Evolutionary conservation across 2,888 invertebrate genomes (phyloP), one percentile per base, ranked within the genome.

Genomic region (Diploptera punctata): DNA sequence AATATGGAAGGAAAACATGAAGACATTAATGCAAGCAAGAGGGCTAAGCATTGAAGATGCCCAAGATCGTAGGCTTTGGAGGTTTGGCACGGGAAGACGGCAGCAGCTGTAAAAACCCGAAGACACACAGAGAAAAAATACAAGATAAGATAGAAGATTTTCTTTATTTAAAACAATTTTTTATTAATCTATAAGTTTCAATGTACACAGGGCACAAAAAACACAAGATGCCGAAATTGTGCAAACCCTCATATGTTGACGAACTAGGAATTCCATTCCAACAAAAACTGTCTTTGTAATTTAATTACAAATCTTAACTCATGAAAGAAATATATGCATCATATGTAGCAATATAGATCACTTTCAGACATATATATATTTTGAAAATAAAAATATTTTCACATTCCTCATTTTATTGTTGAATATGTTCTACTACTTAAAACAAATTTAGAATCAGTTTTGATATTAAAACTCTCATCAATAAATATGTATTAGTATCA

Each of bases 161-260:
- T 13, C 26, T 16, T 26, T 24, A 16, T 44, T 67, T 44, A 44
- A 67, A 44, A 67, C 44, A 68, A 54, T n/a, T 18, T 21, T 68
- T 69, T 60, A 69, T 69, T 69, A 57, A 60, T n/a, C 26, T 69
- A 69, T 18, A 60, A 69, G 54, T 43, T 57, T 60, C 21, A 60
- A 69, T 60, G 24, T 69, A 60, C 43, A 69, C 10, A 24, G 38
- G 69, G 43, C 18, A 69, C 38, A 60, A 57, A 68, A 68, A 47
- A 44, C 38, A 2, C 60, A 43, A 44, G 60, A 69, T 69, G 44
- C 57, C 69, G 18, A 43, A 52, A 31, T 57, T 38, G 69, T 44
- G 44, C 19, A 26, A 29, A 43, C 24, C 38, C 47, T 3, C 9
- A 21, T 16, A 1, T 65, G n/a, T 47, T 47, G 16, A 62, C 5